These are phyloP conservation scores for Eupristina koningsbergeri DNA, from an alignment of 1,140 invertebrate genomes.

Conservation along the genomic window DNA sequence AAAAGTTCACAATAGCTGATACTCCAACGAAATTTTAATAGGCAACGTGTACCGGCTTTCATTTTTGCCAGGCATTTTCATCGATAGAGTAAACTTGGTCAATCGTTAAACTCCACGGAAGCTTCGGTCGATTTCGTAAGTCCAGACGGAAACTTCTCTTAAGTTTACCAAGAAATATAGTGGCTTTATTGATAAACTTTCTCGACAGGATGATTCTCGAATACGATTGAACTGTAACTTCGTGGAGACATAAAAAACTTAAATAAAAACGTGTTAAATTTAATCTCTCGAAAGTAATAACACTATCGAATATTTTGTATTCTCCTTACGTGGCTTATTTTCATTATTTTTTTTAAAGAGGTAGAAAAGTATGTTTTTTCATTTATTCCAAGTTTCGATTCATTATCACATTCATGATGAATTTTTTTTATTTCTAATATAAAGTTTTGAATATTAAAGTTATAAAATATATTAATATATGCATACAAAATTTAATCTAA, in stretches of 20 bases:
- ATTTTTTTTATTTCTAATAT: background rate
- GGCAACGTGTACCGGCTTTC: background rate
- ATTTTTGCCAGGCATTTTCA: conserved; percentile 4
- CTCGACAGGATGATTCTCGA: conserved; percentile 22
- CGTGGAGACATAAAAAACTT: conserved; percentile 5
- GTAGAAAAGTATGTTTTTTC: background rate
- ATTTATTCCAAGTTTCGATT: background rate
- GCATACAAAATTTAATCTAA: background rate
- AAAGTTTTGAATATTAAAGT: background rate
- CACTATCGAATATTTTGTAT: background rate
- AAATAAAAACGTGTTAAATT: conserved; percentile 17
- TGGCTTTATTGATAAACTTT: conserved; percentile 48
- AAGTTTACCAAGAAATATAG: background rate
- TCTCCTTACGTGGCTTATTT: background rate
- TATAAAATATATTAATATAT: background rate
- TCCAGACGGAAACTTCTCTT: conserved; percentile 35
- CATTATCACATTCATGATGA: no score
- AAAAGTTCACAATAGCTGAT: conserved; percentile 1
- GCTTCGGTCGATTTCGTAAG: conserved; percentile 37
- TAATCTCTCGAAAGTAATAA: background rate
- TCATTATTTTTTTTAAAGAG: background rate
- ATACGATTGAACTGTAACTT: conserved; percentile 40
- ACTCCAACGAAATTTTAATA: conserved; percentile 15
- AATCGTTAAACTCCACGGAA: conserved; percentile 27
- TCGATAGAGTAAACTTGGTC: conserved; percentile 37